phyloP scores from a whole-genome alignment of 2,113 vertebrate species.

The Leptobrachium leishanense region DNA sequence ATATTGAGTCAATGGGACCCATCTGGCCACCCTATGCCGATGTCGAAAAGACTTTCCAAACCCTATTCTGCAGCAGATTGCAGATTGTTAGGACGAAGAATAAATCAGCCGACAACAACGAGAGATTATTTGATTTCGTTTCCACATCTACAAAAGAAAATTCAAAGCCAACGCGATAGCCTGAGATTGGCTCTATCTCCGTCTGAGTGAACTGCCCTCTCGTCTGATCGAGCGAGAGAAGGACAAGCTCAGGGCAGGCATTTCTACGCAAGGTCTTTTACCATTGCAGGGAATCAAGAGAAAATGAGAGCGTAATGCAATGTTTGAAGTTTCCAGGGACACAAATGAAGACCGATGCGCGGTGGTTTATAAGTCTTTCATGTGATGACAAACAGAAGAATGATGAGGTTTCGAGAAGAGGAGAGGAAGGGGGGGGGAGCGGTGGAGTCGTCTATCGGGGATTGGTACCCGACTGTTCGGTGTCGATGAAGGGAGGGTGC shows the following conservation, averaged over 20 bases:
- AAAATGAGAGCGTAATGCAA: not conserved
- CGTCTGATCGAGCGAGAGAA: not conserved
- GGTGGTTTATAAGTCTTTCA: not conserved
- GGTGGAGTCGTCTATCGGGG: not conserved
- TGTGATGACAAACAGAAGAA: not conserved
- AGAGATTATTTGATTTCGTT: not conserved
- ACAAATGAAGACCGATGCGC: not conserved
- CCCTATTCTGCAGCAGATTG: not conserved
- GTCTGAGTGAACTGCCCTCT: not conserved
- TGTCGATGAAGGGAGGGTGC: not conserved
- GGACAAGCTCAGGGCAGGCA: not conserved
- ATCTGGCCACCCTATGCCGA: too few species aligned
- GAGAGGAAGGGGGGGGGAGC: not conserved
- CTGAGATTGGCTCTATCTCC: constrained; percentile 4
- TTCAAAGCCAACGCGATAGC: not conserved
- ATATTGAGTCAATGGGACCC: too few species aligned
- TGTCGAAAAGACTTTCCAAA: too few species aligned
- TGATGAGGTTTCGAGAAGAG: not conserved
- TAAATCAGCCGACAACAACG: not conserved
- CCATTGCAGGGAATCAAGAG: not conserved
- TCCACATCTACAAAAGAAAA: not conserved
- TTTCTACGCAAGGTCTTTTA: not conserved
- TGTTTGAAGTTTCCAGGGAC: not conserved
- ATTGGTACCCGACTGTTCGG: too few species aligned
- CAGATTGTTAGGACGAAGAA: not conserved